Base-by-base conservation (phyloP, 2,888 invertebrate species). In the Cryptus armator region DNA sequence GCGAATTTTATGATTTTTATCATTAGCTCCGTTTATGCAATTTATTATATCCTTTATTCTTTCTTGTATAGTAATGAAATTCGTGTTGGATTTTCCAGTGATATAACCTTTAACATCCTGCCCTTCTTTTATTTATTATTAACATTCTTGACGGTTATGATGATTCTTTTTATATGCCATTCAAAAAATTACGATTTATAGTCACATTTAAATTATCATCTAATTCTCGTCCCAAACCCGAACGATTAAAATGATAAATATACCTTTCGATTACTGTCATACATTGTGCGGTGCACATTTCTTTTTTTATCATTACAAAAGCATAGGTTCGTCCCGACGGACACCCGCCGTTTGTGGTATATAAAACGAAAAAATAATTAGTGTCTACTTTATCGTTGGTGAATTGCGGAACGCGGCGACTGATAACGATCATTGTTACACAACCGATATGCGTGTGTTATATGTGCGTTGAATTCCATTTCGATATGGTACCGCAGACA, bases 361-460 rank as follows among this genome's bases (percentile, higher is more conserved):
- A 37, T 48, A 48, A 19, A 76, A 76, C 16, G 66, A 62, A 62
- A 53, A 53, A n/a, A 62, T 7, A 62, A 62, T 62, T 6, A 12
- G n/a, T 62, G 29, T 62, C 32, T 62, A 32, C n/a, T 62, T n/a
- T 32, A 62, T 29, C 59, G 1, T 56, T 19, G 56, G 10, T 19
- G 24, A 56, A 56, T 56, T 10, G 56, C 5, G 19, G 24, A 56
- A 56, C 56, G 24, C 4, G 24, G 29, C 29, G 59, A 32, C 59
- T 32, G 59, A 62, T 32, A 32, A 62, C 32, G 32, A 62, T 62
- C 59, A 29, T 29, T 32, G 59, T 62, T 32, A 62, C 59, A 62
- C 29, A 24, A 62, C 14, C 59, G 59, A 59, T 10, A 24, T 1
- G 12, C 29, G 12, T 7, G 32, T 29, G 14, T 24, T 2, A 6